Evolutionary conservation across 2,797 vertebrate species (phyloP).

Genomic region (Brachyalestes nurse): DNA sequence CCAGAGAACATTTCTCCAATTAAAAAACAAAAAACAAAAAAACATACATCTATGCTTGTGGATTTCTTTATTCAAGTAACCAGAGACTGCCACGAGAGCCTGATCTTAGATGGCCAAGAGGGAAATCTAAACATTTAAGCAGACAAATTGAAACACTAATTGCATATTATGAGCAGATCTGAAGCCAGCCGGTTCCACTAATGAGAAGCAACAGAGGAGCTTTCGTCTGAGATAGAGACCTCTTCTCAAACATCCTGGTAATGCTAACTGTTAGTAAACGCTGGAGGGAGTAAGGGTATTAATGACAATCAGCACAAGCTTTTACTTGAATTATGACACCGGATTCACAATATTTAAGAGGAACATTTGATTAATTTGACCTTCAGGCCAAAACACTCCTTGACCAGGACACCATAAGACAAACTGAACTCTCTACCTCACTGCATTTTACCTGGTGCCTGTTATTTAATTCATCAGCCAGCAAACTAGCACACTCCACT

Average conservation of each 20-base stretch:
- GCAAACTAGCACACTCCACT: no score
- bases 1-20: conserved; percentile 5
- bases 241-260: background rate
- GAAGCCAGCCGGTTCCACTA: conserved; percentile 46
- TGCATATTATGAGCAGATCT: conserved; percentile 65
- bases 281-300: background rate
- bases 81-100: conserved; percentile 28
- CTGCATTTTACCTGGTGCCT: no score
- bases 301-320: background rate
- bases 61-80: conserved; percentile 26
- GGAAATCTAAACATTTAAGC: conserved; percentile 65
- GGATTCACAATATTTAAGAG: background rate
- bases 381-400: no score
- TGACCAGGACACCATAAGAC: no score
- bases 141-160: conserved; percentile 68
- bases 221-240: conserved; percentile 20
- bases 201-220: conserved; percentile 46
- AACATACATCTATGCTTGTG: background rate
- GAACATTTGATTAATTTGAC: no score
- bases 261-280: background rate
- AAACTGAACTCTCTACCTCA: no score
- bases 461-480: no score
- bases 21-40: background rate
- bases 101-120: conserved; percentile 63
- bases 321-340: background rate